Evolutionary conservation across 2,113 vertebrate species (phyloP).

Genomic region (Rallus limicola): DNA sequence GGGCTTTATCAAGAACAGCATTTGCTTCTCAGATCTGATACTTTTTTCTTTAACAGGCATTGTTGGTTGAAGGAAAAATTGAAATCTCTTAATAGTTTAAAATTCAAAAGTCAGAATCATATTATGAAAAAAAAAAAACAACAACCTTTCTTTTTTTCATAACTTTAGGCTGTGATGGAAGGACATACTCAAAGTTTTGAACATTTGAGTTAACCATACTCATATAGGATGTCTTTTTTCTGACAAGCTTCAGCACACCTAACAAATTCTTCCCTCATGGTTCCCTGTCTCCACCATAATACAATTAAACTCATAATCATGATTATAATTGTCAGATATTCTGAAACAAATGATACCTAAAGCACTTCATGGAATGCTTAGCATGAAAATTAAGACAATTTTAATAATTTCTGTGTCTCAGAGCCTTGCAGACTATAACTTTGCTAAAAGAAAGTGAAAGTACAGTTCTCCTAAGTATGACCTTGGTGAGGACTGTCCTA

Average conservation of each 20-base stretch:
- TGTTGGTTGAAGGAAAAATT: neutral
- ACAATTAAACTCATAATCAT: slow-evolving; percentile 7
- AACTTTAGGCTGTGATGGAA: neutral
- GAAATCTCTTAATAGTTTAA: neutral
- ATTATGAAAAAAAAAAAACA: too few relatives aligned
- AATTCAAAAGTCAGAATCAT: neutral
- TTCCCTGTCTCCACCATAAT: neutral
- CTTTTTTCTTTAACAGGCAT: neutral
- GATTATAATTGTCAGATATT: neutral
- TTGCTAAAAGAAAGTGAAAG: neutral
- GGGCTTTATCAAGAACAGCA: neutral
- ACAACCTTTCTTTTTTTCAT: neutral
- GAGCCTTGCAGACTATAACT: neutral
- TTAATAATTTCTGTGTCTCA: neutral
- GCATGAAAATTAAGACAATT: neutral
- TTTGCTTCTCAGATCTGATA: neutral
- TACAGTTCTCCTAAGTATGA: neutral
- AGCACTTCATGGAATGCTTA: neutral
- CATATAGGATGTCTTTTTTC: neutral
- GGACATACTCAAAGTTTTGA: neutral
- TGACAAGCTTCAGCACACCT: neutral
- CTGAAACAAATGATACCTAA: slow-evolving; percentile 38
- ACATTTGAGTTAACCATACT: neutral
- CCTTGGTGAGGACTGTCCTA: neutral
- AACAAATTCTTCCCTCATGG: neutral